Base-by-base conservation (phyloP, 92 coral and sea anemone genomes). In the Ricordea florida region DNA sequence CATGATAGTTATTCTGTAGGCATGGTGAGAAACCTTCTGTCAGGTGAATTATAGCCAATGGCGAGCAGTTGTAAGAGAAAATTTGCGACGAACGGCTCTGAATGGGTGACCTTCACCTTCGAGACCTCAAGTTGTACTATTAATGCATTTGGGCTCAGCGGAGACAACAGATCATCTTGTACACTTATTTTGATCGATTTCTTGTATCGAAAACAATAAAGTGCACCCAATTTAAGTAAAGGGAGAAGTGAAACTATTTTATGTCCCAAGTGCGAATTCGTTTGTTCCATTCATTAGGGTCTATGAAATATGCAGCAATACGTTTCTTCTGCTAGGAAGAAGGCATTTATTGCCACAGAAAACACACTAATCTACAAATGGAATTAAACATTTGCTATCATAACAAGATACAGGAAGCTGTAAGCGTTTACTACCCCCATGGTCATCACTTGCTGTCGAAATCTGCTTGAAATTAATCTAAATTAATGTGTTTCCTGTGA, bases 121-220 rank as follows among this genome's bases (percentile, higher is more conserved):
- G 4, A 20, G 2, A 56, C 16, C 22, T 28, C 28, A n/a, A 22
- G 76, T 40, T 52, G 64, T 62, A 49, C 52, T 57, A 20, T 65
- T 70, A 69, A 45, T 81, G 65, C 82, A 69, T 72, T 72, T 50
- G 31, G 69, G 49, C 46, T 70, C 57, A 41, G 23, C 60, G 71
- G 30, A 32, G 35, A 60, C 41, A 60, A 16, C 66, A 72, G 62
- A 80, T 62, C 72, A 52, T 51, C 79, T 26, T 30, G 57, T 72
- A 52, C 71, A 63, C 69, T 81, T 49, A 20, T 60, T 62, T 72
- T 80, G 73, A 38, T 41, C 80, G 43, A 30, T 42, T 52, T 29
- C 37, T 51, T 59, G 34, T 61, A 29, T 59, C 61, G 48, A n/a
- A n/a, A n/a, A n/a, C n/a, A n/a, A n/a, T n/a, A n/a, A n/a, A 57